These are phyloP conservation scores for Leptobrachium ailaonicum DNA, from an alignment of 2,113 vertebrate species.

Conservation along the genomic window DNA sequence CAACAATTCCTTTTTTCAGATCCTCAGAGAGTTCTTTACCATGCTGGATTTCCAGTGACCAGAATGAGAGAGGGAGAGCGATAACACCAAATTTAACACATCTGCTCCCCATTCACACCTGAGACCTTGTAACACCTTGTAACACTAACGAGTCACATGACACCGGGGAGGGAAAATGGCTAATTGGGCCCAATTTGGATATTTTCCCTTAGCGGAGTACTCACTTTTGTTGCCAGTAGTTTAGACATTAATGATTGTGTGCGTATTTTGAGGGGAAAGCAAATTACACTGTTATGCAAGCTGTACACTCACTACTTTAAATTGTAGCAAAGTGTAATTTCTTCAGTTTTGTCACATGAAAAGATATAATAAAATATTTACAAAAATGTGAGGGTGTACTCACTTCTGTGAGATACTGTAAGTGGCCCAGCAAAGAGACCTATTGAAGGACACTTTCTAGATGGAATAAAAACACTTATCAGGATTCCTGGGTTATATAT, in stretches of 20 bases:
- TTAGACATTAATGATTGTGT: background rate
- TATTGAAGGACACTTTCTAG: no score
- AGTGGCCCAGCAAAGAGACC: no score
- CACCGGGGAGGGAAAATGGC: background rate
- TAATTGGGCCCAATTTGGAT: background rate
- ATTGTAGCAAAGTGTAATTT: constrained; percentile 1
- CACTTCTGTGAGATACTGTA: background rate
- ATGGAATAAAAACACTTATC: no score
- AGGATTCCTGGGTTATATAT: no score
- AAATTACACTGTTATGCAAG: background rate
- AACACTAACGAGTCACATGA: background rate
- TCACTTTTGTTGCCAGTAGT: background rate
- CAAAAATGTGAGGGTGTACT: background rate
- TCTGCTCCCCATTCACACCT: background rate
- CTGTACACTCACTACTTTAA: background rate
- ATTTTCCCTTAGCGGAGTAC: background rate
- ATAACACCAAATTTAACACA: constrained; percentile 1
- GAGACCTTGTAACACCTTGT: background rate
- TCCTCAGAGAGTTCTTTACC: constrained; percentile 3
- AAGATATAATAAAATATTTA: background rate
- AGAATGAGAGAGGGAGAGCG: background rate
- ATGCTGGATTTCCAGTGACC: constrained; percentile 4
- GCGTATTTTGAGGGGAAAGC: background rate
- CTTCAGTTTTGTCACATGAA: background rate
- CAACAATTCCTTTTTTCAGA: background rate